phyloP scores from a whole-genome alignment of 30 jellyfish, hydroid and myxozoan genomes.

The Mastigias papua region DNA sequence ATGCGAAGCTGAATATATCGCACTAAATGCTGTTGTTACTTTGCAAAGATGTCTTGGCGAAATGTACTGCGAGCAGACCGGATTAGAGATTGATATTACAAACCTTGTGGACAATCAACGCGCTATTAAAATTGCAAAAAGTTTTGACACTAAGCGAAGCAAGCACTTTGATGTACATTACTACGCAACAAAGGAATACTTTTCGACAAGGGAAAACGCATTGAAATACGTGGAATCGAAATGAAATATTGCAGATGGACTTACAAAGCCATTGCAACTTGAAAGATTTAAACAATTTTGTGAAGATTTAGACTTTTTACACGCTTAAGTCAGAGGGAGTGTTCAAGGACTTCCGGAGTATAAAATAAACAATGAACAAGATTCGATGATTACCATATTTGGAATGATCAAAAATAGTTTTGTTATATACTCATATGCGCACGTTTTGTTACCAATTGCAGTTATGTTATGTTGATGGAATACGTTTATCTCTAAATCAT shows the following conservation, averaged over 20 bases:
- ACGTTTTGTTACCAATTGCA: not conserved
- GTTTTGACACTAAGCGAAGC: constrained; percentile 8
- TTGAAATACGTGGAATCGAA: not conserved
- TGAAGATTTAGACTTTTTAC: not conserved
- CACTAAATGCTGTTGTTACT: not conserved
- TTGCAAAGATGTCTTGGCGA: not conserved
- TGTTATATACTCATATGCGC: not conserved
- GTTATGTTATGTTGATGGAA: not conserved
- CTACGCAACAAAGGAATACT: constrained; percentile 4
- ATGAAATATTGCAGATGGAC: not conserved
- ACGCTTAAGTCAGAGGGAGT: constrained; percentile 1
- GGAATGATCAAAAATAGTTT: not conserved
- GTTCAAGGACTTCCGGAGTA: not conserved
- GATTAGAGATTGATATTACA: not conserved
- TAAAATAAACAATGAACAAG: not conserved
- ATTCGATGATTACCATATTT: not conserved
- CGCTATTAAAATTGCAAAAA: not conserved
- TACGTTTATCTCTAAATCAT: not conserved
- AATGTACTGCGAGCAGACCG: not conserved
- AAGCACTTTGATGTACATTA: constrained; percentile 5
- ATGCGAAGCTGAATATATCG: not conserved
- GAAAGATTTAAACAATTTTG: constrained; percentile 3
- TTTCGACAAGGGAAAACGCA: not conserved
- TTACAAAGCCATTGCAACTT: constrained; percentile 14
- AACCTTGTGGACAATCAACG: not conserved